Conservation (phyloP, 2,888 invertebrate species). For the Digitonthophagus gazella region DNA sequence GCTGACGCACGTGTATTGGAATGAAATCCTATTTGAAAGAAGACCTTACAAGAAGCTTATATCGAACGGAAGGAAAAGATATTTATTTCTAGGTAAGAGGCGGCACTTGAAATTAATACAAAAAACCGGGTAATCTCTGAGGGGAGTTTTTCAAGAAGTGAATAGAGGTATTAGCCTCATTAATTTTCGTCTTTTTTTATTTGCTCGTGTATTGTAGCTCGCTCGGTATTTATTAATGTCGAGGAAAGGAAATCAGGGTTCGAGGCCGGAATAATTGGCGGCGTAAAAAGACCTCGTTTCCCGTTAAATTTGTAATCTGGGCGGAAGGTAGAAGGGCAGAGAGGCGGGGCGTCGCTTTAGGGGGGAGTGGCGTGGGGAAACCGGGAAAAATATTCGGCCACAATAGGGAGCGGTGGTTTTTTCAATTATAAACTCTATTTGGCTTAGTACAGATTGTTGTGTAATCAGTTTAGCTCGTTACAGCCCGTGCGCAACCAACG, state of each 20-base stretch:
- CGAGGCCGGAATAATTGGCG: not conserved
- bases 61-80: not conserved
- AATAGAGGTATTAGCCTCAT: not conserved
- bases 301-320: not conserved
- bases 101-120: not conserved
- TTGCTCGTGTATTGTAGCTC: not conserved
- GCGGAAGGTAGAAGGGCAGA: not conserved
- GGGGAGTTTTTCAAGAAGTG: not conserved
- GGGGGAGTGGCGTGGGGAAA: constrained; percentile 24
- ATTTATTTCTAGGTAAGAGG: not conserved
- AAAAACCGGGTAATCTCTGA: not conserved
- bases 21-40: not conserved
- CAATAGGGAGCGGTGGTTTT: constrained; percentile 47
- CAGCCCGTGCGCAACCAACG: constrained; percentile 52
- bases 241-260: not conserved
- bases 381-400: constrained; percentile 34
- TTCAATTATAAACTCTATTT: constrained; percentile 57
- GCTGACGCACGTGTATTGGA: no score
- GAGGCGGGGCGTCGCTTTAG: constrained; percentile 3
- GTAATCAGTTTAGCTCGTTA: constrained; percentile 55
- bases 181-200: not conserved
- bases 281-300: not conserved
- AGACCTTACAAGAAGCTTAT: not conserved
- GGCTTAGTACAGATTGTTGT: constrained; percentile 55
- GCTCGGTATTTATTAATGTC: not conserved